Evolutionary conservation across 2,797 vertebrate genomes (phyloP).

Genomic region (Liparis tanakae): DNA sequence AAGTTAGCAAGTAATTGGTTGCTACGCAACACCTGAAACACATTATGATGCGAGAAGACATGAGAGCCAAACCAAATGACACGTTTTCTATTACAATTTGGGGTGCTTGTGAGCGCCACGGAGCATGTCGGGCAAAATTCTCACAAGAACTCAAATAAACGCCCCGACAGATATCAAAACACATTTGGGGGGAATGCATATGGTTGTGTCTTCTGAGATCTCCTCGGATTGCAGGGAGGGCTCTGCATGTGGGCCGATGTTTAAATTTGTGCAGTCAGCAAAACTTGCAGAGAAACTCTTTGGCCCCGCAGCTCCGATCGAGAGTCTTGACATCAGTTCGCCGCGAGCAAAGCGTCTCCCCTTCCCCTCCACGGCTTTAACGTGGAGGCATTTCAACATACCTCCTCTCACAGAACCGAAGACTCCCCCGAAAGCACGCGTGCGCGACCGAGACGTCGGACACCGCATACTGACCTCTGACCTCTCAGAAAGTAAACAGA

Average conservation of each 20-base stretch:
- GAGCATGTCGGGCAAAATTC: too few species aligned
- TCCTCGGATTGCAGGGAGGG: not conserved
- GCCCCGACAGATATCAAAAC: too few species aligned
- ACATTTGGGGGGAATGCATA: not conserved
- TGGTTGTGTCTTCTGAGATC: not conserved
- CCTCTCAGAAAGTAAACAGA: slow-evolving; percentile 23
- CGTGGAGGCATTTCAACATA: slow-evolving; percentile 30
- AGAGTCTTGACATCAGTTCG: slow-evolving; percentile 28
- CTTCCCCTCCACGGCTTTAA: slow-evolving; percentile 29
- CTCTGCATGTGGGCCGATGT: not conserved
- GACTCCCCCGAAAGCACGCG: slow-evolving; percentile 59
- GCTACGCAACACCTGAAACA: too few species aligned
- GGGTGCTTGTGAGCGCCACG: too few species aligned
- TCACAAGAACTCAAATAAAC: too few species aligned
- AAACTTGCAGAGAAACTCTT: slow-evolving; percentile 12
- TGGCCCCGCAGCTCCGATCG: slow-evolving; percentile 10
- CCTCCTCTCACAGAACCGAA: slow-evolving; percentile 29
- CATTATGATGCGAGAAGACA: too few species aligned
- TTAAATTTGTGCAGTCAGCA: slow-evolving; percentile 11
- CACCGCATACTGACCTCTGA: too few species aligned
- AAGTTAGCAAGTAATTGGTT: too few species aligned
- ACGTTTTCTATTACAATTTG: too few species aligned
- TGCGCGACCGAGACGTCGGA: slow-evolving; percentile 9
- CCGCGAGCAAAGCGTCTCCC: slow-evolving; percentile 19
- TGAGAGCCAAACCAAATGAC: too few species aligned